These are phyloP conservation scores for Phyllotreta striolata DNA, from an alignment of 2,888 invertebrate species.

Conservation along the genomic window DNA sequence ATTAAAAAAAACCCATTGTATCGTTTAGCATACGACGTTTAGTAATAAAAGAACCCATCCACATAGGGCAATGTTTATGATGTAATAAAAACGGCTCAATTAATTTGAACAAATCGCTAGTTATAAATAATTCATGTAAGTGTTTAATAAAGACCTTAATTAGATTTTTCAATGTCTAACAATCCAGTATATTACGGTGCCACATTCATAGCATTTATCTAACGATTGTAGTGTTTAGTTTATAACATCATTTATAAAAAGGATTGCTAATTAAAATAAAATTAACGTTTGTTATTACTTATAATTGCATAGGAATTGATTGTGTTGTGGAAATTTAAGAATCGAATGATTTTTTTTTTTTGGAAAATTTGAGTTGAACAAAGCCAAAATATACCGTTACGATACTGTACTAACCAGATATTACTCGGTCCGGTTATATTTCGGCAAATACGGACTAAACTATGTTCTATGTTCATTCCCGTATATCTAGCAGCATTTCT, in stretches of 20 bases:
- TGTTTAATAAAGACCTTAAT: neutral
- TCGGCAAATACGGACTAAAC: conserved; percentile 33
- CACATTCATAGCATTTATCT: too few relatives aligned
- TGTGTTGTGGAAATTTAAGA: neutral
- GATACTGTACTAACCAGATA: conserved; percentile 16
- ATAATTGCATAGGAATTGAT: neutral
- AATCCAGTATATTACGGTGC: too few relatives aligned
- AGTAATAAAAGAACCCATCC: conserved; percentile 19
- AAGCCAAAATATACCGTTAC: conserved; percentile 13
- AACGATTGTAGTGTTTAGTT: too few relatives aligned
- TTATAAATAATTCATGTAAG: conserved; percentile 10
- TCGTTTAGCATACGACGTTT: neutral
- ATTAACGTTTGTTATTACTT: too few relatives aligned
- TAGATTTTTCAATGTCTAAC: too few relatives aligned
- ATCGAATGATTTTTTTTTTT: too few relatives aligned
- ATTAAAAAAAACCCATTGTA: conserved; percentile 4
- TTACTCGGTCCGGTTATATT: conserved; percentile 30
- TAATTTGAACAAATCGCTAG: conserved; percentile 8
- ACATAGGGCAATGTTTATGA: too few relatives aligned
- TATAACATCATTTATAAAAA: too few relatives aligned
- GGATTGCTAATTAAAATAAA: too few relatives aligned
- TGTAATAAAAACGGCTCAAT: neutral
- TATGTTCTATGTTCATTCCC: conserved; percentile 22
- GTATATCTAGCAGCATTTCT: conserved; percentile 26
- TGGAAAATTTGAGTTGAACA: neutral